Evolutionary conservation across 2,113 vertebrate genomes (phyloP), one percentile per base, ranked within the genome.

Genomic region (Mohoua ochrocephala): DNA sequence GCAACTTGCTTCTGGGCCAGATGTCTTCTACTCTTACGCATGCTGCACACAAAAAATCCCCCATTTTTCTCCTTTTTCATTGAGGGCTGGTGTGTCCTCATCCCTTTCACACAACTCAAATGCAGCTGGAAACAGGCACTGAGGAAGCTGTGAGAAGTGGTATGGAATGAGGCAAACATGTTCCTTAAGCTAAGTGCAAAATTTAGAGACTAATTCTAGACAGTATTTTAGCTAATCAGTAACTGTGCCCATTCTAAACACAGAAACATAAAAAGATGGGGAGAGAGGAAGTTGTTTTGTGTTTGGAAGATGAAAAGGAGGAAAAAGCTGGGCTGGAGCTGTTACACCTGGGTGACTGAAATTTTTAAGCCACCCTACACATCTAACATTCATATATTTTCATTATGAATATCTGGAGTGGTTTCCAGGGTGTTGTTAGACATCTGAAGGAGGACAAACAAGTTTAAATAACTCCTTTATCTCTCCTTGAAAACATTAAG

Each of bases 181-280:
- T 56, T 91, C 18, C 42, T 76, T 41, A 45, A 76, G 9, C 1
- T 17, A 63, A 83, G 35, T 13, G 16, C 7, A 81, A 80, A 69
- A 78, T 45, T 53, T 45, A 35, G 3, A 16, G 13, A 20, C 13
- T 28, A n/a, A n/a, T n/a, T n/a, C n/a, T n/a, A n/a, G 3, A 59
- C 67, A 4, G n/a, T 28, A 15, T 16, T 59, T 30, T 60, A 5
- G 4, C 13, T 50, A 30, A 41, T 50, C 22, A 54, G 6, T 27
- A 31, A 37, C 7, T n/a, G 15, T 21, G 12, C 1, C 2, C 2
- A 69, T 76, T 39, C 20, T 54, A 41, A 75, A 61, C 6, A 76
- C 23, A 24, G 2, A 63, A 39, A 26, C 0, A 1, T 20, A 30
- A n/a, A 44, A 26, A 22, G 2, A 37, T 10, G 2, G 15, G 11